Conservation (phyloP, 2,797 vertebrate species). For the Sebastes trivittatus region DNA sequence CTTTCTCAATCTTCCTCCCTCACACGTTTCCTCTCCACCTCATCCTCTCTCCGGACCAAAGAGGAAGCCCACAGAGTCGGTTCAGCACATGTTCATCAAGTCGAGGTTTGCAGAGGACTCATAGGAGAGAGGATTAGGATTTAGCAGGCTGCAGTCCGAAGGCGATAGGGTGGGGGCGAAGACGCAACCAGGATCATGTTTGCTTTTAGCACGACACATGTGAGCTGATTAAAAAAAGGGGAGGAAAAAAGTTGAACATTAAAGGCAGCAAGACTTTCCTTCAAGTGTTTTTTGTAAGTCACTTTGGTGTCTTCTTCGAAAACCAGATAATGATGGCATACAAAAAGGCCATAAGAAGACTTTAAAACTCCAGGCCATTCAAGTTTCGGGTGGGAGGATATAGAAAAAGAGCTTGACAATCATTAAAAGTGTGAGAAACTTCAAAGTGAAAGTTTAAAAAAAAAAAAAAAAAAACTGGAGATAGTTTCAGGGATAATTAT, state of each 20-base stretch:
- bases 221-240: conserved; percentile 63
- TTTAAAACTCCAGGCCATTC: conserved; percentile 67
- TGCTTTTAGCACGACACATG: conserved; percentile 49
- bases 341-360: conserved; percentile 52
- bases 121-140: conserved; percentile 69
- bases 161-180: conserved; percentile 33
- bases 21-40: conserved; percentile 36
- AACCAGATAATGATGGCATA: conserved; percentile 62
- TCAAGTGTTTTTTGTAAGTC: conserved; percentile 56
- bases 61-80: conserved; percentile 36
- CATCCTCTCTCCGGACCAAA: conserved; percentile 29
- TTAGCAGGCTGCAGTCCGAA: conserved; percentile 51
- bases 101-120: conserved; percentile 59
- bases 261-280: conserved; percentile 50
- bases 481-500: conserved; percentile 69
- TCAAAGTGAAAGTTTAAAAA: conserved; percentile 64
- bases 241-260: conserved; percentile 23
- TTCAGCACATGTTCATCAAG: conserved; percentile 71
- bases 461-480: conserved; percentile 12
- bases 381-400: conserved; percentile 37
- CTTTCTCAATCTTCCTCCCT: conserved; percentile 18
- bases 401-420: conserved; percentile 55
- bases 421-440: conserved; percentile 63
- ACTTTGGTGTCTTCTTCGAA: conserved; percentile 63
- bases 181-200: conserved; percentile 49